Evolutionary conservation across 2,113 vertebrate species (phyloP).

Genomic region (Urocitellus parryii): DNA sequence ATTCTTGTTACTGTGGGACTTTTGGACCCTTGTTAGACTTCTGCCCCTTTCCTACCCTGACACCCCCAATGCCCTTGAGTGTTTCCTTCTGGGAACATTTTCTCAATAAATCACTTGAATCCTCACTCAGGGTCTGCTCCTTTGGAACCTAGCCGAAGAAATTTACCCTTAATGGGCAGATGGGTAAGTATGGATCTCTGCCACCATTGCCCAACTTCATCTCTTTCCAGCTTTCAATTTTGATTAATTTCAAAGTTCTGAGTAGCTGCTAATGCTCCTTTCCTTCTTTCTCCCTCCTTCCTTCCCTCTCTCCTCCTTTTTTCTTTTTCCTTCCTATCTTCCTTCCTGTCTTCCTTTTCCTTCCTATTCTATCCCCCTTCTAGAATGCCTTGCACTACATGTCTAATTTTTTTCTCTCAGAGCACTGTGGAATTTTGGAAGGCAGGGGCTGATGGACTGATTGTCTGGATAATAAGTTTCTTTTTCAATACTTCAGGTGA

Average conservation of each 20-base stretch:
- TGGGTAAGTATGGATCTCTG: background rate
- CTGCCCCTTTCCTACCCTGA: background rate
- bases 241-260: background rate
- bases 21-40: background rate
- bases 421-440: background rate
- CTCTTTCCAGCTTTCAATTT: background rate
- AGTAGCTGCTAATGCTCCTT: background rate
- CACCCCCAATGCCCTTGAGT: background rate
- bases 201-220: rapidly evolving
- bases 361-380: background rate
- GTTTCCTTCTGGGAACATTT: background rate
- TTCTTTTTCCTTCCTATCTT: rapidly evolving
- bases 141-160: background rate
- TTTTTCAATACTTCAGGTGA: background rate
- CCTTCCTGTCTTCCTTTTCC: too few relatives aligned
- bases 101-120: background rate
- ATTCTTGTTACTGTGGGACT: background rate
- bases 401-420: background rate
- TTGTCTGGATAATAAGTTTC: background rate
- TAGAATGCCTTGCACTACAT: background rate
- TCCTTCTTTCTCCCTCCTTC: background rate
- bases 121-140: background rate
- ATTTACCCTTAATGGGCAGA: background rate
- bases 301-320: background rate
- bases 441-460: background rate